phyloP scores from a whole-genome alignment of 2,888 invertebrate species.

The Villa cingulata region DNA sequence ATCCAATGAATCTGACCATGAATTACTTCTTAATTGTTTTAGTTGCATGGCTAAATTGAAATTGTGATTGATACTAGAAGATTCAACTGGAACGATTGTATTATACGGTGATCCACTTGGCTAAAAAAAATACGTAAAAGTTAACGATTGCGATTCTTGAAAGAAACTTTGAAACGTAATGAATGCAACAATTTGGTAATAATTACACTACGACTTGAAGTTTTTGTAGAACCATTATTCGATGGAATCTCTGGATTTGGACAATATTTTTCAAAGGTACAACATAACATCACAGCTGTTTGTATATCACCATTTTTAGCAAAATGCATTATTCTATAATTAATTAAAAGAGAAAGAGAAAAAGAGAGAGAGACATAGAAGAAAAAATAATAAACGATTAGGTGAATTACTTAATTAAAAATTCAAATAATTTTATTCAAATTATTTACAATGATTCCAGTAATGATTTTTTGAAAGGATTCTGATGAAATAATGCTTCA shows the following conservation, averaged over 20 bases:
- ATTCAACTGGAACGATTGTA: constrained; percentile 71
- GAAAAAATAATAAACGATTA: too few relatives aligned
- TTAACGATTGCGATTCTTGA: not conserved
- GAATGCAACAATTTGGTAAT: constrained; percentile 6
- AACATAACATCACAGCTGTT: constrained; percentile 86
- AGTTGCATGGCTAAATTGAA: constrained; percentile 56
- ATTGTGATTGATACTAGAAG: constrained; percentile 50
- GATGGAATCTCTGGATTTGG: constrained; percentile 22
- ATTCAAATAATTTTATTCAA: not conserved
- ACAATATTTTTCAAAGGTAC: constrained; percentile 63
- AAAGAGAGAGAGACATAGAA: too few relatives aligned
- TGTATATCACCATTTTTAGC: constrained; percentile 74
- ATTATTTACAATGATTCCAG: constrained; percentile 68
- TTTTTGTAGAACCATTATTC: constrained; percentile 37
- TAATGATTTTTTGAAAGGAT: constrained; percentile 76
- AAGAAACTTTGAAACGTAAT: constrained; percentile 5
- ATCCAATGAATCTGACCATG: constrained; percentile 77
- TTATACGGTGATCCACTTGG: constrained; percentile 72
- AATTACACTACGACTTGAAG: constrained; percentile 42
- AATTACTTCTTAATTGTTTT: constrained; percentile 64
- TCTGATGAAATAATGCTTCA: constrained; percentile 58
- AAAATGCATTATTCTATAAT: constrained; percentile 61
- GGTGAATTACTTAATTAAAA: too few relatives aligned
- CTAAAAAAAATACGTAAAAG: constrained; percentile 34
- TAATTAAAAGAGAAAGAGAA: too few relatives aligned